Conservation (phyloP, 1,140 invertebrate species). For the Eulimnadia texana region DNA sequence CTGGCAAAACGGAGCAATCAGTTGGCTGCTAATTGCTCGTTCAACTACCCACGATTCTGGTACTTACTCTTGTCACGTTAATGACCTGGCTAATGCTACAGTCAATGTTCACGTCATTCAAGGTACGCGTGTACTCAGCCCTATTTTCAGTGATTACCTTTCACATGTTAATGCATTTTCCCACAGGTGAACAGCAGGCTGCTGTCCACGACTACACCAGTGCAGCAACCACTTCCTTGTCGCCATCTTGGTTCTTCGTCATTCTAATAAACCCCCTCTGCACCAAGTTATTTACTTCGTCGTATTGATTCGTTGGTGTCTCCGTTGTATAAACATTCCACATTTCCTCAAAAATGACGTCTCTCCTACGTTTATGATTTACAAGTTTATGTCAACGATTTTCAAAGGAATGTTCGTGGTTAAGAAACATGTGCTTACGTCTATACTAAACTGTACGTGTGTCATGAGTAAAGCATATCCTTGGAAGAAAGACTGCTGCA, state of each 20-base stretch:
- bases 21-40: conserved; percentile 3
- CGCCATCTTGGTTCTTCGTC: not conserved
- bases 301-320: no score
- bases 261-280: not conserved
- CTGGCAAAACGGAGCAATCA: not conserved
- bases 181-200: conserved; percentile 9
- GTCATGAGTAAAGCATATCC: no score
- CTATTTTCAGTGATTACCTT: not conserved
- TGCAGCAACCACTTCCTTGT: not conserved
- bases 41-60: conserved; percentile 5
- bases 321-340: no score
- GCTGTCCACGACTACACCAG: conserved; percentile 2
- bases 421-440: no score
- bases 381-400: no score
- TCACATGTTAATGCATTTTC: not conserved
- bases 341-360: no score
- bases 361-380: no score
- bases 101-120: conserved; percentile 6
- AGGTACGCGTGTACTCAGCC: not conserved
- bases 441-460: no score
- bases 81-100: not conserved
- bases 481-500: no score
- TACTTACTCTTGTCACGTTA: conserved; percentile 1
- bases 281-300: not conserved
- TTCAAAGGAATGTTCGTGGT: no score